A percentile compares a stretch with the other conserved stretches of the same genome.
Conservation (phyloP, 2,888 invertebrate genomes). For the Dryobotodes eremita region DNA sequence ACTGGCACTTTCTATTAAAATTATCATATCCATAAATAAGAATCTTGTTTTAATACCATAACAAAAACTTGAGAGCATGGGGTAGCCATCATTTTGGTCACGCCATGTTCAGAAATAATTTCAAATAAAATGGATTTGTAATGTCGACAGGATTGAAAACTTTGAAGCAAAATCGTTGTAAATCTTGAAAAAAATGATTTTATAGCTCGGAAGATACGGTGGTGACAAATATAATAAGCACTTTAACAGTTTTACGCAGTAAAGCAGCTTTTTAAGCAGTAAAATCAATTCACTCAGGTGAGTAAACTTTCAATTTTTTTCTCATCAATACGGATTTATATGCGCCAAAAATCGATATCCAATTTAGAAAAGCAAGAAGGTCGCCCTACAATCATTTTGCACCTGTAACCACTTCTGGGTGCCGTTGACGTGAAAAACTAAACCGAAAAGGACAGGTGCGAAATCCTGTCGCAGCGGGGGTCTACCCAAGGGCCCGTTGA, state of each 20-base stretch:
- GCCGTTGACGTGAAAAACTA: constrained; percentile 84
- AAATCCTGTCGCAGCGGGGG: constrained; percentile 88
- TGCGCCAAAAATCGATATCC: constrained; percentile 21
- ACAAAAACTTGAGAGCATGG: constrained; percentile 64
- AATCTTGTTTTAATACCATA: constrained; percentile 74
- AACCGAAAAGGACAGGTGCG: constrained; percentile 86
- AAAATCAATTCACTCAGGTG: neutral
- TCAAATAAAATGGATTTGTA: neutral
- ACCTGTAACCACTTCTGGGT: constrained; percentile 85
- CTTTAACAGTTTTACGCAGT: too few relatives aligned
- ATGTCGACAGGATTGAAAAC: neutral
- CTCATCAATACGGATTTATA: neutral
- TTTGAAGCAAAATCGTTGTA: neutral
- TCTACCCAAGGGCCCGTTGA: constrained; percentile 78
- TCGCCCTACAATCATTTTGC: constrained; percentile 77
- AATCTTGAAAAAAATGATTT: neutral
- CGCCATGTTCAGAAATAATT: neutral
- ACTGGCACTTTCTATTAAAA: constrained; percentile 88
- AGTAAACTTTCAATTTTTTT: neutral
- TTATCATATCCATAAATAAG: constrained; percentile 87
- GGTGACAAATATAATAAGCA: neutral
- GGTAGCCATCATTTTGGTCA: constrained; percentile 65
- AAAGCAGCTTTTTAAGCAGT: too few relatives aligned
- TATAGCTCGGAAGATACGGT: neutral
- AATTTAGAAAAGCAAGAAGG: constrained; percentile 62